Conservation (phyloP, 2,797 vertebrate species). For the Darevskia mixta region DNA sequence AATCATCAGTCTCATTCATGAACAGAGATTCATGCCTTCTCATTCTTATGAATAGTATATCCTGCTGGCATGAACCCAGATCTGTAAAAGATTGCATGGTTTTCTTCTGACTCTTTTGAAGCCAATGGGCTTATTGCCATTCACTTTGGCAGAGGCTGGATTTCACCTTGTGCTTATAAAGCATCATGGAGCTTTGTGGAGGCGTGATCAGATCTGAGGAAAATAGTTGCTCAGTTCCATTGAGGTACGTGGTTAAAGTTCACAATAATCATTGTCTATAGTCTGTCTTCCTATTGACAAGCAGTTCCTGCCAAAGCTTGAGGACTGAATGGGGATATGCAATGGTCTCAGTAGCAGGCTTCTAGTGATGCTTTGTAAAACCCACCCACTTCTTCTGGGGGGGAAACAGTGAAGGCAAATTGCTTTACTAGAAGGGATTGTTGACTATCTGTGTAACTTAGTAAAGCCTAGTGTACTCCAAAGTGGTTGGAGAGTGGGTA, state of each 20-base stretch:
- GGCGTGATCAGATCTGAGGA: not conserved
- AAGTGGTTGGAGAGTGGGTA: not conserved
- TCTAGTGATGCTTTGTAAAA: not conserved
- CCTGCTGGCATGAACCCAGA: not conserved
- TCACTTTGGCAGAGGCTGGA: not conserved
- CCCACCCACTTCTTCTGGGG: not conserved
- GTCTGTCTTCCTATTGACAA: not conserved
- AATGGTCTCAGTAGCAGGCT: not conserved
- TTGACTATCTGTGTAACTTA: not conserved
- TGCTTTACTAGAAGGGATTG: too few species aligned
- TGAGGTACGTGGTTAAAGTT: not conserved
- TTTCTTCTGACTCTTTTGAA: not conserved
- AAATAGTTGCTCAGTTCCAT: not conserved
- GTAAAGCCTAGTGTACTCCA: not conserved
- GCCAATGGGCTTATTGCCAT: not conserved
- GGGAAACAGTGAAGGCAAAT: not conserved
- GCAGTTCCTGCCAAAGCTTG: not conserved
- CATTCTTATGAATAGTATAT: not conserved
- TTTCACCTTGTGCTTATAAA: not conserved
- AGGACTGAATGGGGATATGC: too few species aligned
- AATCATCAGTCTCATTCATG: not conserved
- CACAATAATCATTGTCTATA: not conserved
- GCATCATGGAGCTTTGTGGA: fast-evolving
- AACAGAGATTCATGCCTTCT: not conserved
- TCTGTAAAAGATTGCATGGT: not conserved